Percentiles rank a stretch among this genome's conserved stretches.
Conservation (phyloP, 2,113 vertebrate genomes). For the Rhinolophus sinicus region DNA sequence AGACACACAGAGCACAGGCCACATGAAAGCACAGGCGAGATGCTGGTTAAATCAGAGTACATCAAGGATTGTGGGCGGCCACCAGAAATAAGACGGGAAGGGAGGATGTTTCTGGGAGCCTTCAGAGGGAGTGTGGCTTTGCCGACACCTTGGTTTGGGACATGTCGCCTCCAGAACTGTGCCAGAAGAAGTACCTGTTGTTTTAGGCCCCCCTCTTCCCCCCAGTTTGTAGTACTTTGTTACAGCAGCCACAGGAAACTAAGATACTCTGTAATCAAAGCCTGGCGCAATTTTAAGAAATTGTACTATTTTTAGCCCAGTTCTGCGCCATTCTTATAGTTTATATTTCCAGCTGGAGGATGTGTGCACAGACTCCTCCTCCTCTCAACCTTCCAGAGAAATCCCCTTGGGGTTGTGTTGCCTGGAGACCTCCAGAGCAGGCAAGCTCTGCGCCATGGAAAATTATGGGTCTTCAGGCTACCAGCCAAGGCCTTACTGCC, state of each 20-base stretch:
- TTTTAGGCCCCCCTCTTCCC: not conserved
- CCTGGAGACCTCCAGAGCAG: not conserved
- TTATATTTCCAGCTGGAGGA: not conserved
- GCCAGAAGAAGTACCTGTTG: too few species aligned
- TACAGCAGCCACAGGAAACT: not conserved
- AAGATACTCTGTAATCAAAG: not conserved
- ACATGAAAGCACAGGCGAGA: not conserved
- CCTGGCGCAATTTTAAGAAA: not conserved
- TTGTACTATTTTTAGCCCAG: not conserved
- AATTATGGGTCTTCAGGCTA: not conserved
- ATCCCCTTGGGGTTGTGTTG: not conserved
- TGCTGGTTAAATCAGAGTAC: not conserved
- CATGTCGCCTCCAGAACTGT: not conserved
- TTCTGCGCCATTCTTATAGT: not conserved
- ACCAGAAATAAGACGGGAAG: not conserved
- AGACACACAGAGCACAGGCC: not conserved
- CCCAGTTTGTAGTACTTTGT: not conserved
- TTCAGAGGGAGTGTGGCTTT: accelerated
- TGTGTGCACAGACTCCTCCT: not conserved
- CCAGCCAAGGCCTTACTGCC: accelerated
- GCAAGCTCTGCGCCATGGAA: not conserved
- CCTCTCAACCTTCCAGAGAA: not conserved
- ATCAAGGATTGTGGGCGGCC: accelerated
- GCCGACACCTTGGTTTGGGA: accelerated
- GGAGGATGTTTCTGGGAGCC: accelerated